phyloP scores from a whole-genome alignment of 92 coral and sea anemone species.

The Chrysogorgia sp. region DNA sequence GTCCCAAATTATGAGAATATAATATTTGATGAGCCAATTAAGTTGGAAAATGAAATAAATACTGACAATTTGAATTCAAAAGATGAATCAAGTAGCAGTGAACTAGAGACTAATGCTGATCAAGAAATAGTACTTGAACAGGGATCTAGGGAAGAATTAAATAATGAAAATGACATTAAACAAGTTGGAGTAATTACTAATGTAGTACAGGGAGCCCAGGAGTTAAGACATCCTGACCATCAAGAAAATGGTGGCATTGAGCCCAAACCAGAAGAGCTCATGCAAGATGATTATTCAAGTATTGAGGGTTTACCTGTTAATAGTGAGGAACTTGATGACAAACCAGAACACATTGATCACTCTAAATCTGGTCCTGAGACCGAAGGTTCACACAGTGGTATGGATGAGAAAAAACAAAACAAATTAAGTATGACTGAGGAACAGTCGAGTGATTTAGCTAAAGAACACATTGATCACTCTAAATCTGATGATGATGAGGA shows the following conservation, averaged over 20 bases:
- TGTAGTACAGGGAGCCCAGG: not conserved
- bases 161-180: not conserved
- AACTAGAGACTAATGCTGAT: not conserved
- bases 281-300: too few species aligned
- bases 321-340: too few species aligned
- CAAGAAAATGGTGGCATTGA: not conserved
- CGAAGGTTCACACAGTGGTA: conserved; percentile 17
- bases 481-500: conserved; percentile 54
- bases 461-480: not conserved
- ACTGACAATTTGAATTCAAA: not conserved
- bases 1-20: not conserved
- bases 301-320: too few species aligned
- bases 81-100: not conserved
- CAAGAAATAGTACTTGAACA: not conserved
- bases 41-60: not conserved
- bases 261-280: too few species aligned
- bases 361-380: conserved; percentile 1
- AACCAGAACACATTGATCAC: too few species aligned
- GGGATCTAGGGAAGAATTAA: not conserved
- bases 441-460: too few species aligned
- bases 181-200: not conserved
- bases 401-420: conserved; percentile 32
- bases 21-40: not conserved
- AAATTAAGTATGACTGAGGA: too few species aligned
- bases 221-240: not conserved